Base-by-base conservation (phyloP, 1,140 invertebrate species). In the Frieseomelitta varia region DNA sequence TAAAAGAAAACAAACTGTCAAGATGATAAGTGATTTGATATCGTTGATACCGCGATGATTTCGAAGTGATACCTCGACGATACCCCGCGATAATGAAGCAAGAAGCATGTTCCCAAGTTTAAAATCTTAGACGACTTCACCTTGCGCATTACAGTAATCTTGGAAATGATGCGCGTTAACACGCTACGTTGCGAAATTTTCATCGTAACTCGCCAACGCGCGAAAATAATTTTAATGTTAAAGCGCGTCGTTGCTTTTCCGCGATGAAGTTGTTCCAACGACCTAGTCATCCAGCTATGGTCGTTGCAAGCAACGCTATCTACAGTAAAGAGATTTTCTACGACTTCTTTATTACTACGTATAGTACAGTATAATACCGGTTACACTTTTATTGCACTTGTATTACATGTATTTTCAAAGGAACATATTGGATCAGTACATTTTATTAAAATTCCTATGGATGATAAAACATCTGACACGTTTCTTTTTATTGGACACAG, bases 161-260 rank as follows among this genome's bases (percentile, higher is more conserved):
- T 53, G n/a, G 30, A 84, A 88, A 61, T 61, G 56, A 30, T 76
- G 61, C 75, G 68, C 53, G 65, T 80, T n/a, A 80, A 79, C 53
- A 30, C 27, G 69, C 4, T 39, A n/a, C 34, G 24, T 72, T 84
- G 71, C 58, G 55, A 84, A 56, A 88, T 78, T 67, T 73, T 65
- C 17, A 1, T 75, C 53, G 17, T 6, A 11, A 2, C 47, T 39
- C 39, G 69, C 21, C 72, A 76, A 87, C 61, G n/a, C 27, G 8
- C 12, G 10, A 34, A 39, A 69, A 83, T 83, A 79, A 87, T 78
- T 65, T 56, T 27, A 77, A 69, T 56, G 30, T 21, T 76, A 39
- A 51, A 53, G 3, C 12, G 30, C 15, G 14, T 19, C 56, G 39
- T 14, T 47, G 61, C 2, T 65, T 68, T 82, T 68, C 73, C 73